These are phyloP conservation scores for Gambusia holbrooki DNA, from an alignment of 2,113 vertebrate genomes.

Conservation along the genomic window DNA sequence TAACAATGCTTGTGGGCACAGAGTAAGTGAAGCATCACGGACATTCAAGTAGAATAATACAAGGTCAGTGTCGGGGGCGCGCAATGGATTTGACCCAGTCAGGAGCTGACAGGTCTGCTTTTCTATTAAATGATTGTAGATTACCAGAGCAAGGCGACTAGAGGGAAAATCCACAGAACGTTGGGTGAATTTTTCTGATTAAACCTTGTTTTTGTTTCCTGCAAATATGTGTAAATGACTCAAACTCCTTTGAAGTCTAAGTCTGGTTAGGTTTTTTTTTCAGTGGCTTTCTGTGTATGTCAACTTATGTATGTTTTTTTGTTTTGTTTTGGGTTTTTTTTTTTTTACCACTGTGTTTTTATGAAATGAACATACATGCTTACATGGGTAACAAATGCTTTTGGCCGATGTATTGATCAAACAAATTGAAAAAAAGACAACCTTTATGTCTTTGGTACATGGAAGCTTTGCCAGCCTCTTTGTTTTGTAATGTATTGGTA, in stretches of 20 bases:
- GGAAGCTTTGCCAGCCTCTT: conserved; percentile 60
- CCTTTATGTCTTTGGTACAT: conserved; percentile 52
- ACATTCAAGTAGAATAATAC: conserved; percentile 37
- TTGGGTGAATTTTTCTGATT: conserved; percentile 14
- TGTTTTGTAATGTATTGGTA: conserved; percentile 75
- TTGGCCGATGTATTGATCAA: conserved; percentile 46
- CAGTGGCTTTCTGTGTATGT: conserved; percentile 57
- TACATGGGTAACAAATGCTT: conserved; percentile 64
- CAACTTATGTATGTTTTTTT: conserved; percentile 47
- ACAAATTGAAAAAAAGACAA: conserved; percentile 29
- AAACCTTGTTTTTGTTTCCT: conserved; percentile 17
- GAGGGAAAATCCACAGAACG: conserved; percentile 6
- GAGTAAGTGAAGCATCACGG: conserved; percentile 17
- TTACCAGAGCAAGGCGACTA: conserved; percentile 14
- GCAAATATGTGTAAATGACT: conserved; percentile 28
- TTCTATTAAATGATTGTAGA: conserved; percentile 21
- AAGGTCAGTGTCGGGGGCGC: conserved; percentile 26
- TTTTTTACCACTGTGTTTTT: conserved; percentile 45
- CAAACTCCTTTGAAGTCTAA: conserved; percentile 47
- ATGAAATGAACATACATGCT: conserved; percentile 53
- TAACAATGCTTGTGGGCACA: conserved; percentile 36
- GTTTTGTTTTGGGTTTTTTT: too few relatives aligned
- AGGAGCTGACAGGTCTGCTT: conserved; percentile 33
- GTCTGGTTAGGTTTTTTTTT: conserved; percentile 18
- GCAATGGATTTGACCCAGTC: conserved; percentile 20